Percentiles rank a stretch among this genome's conserved stretches.
Evolutionary conservation across 2,797 vertebrate genomes (phyloP).

Genomic region (Pogonophryne albipinna): DNA sequence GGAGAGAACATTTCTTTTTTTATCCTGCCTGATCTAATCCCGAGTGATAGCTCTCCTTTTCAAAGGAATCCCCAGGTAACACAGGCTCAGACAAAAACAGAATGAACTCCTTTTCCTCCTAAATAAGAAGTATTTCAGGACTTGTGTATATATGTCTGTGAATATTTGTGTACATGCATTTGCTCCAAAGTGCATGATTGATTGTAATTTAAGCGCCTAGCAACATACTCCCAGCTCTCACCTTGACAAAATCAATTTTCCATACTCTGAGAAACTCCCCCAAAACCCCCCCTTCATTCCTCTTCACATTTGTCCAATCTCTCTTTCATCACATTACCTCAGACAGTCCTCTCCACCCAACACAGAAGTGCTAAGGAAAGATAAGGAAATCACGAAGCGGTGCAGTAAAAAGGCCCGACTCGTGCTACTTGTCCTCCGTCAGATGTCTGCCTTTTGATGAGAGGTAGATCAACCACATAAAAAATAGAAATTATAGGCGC

Average conservation of each 20-base stretch:
- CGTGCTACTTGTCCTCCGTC: neutral
- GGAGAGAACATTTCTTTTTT: neutral
- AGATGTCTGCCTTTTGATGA: constrained; percentile 54
- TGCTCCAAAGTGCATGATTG: constrained; percentile 12
- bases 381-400: constrained; percentile 15
- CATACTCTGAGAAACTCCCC: neutral
- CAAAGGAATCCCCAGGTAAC: neutral
- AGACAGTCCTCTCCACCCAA: constrained; percentile 18
- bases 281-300: neutral
- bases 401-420: neutral
- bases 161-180: constrained; percentile 4
- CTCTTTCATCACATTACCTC: constrained; percentile 26
- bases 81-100: neutral
- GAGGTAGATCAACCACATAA: constrained; percentile 60
- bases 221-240: constrained; percentile 28
- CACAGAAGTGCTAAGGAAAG: constrained; percentile 7
- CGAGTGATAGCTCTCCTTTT: neutral
- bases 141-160: neutral
- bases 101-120: neutral
- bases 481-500: constrained; percentile 38
- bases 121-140: neutral
- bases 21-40: constrained; percentile 5
- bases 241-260: constrained; percentile 61
- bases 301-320: constrained; percentile 30
- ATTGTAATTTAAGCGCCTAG: constrained; percentile 43